These are phyloP conservation scores for Podarcis lilfordi DNA, from an alignment of 2,797 vertebrate species.

Conservation along the genomic window DNA sequence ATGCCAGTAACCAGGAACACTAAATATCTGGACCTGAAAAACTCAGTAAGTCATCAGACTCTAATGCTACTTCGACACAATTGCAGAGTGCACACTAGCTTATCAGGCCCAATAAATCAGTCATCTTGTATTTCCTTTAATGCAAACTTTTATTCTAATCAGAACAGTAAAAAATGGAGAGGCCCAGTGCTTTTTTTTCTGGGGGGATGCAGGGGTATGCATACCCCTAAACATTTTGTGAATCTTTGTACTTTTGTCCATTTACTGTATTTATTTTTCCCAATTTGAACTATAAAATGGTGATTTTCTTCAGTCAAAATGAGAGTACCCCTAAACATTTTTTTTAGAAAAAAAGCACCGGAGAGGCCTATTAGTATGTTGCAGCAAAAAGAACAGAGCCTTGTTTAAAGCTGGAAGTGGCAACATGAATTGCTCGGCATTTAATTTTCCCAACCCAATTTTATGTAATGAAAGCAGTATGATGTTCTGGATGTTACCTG, in stretches of 20 bases:
- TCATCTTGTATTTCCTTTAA: background rate
- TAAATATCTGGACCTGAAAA: constrained; percentile 97
- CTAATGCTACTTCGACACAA: background rate
- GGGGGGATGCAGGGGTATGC: too few relatives aligned
- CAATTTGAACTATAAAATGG: too few relatives aligned
- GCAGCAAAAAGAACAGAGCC: background rate
- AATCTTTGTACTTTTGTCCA: too few relatives aligned
- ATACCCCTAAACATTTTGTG: too few relatives aligned
- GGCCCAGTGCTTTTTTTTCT: background rate
- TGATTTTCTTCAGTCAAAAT: too few relatives aligned
- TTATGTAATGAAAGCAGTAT: background rate
- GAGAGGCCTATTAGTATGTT: background rate
- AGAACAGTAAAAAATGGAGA: background rate
- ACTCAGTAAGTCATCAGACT: constrained; percentile 84
- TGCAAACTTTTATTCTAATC: constrained; percentile 2
- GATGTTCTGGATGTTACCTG: background rate
- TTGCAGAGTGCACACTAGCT: background rate
- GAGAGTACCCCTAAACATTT: too few relatives aligned
- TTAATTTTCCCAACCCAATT: background rate
- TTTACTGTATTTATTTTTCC: too few relatives aligned
- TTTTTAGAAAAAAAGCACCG: too few relatives aligned
- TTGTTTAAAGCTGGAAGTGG: background rate
- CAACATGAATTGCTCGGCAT: background rate
- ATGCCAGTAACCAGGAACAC: constrained; percentile 98
- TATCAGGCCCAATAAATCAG: background rate